Evolutionary conservation across 2,797 vertebrate species (phyloP).

Genomic region (Alcedo quadribrachys): DNA sequence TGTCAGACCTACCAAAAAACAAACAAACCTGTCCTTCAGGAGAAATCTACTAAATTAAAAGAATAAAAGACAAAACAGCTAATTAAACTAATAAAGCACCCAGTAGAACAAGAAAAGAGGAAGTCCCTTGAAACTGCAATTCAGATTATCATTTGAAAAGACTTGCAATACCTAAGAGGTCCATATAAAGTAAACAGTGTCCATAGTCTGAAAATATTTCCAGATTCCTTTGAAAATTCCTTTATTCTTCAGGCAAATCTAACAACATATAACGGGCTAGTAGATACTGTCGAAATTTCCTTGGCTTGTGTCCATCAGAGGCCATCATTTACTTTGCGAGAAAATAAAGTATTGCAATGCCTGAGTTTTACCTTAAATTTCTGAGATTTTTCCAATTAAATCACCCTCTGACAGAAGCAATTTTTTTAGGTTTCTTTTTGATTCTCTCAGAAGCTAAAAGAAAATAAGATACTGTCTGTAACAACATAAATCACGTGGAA

Average conservation of each 20-base stretch:
- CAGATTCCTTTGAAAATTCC: slow-evolving; percentile 30
- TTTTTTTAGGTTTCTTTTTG: slow-evolving; percentile 64
- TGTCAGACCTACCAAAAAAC: neutral
- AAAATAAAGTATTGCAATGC: slow-evolving; percentile 44
- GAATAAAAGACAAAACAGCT: neutral
- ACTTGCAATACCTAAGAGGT: neutral
- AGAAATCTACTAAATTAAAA: neutral
- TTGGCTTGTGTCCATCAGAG: slow-evolving; percentile 20
- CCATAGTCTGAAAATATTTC: slow-evolving; percentile 8
- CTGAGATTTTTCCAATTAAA: slow-evolving; percentile 70
- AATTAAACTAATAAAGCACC: slow-evolving; percentile 19
- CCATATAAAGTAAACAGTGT: neutral
- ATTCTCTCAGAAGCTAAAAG: slow-evolving; percentile 55
- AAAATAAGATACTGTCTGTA: slow-evolving; percentile 61
- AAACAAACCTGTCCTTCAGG: neutral
- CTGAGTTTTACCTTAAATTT: slow-evolving; percentile 62
- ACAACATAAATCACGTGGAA: slow-evolving; percentile 63
- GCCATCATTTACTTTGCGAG: slow-evolving; percentile 53
- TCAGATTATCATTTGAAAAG: slow-evolving; percentile 48
- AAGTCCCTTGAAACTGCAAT: neutral
- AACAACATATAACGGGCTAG: neutral
- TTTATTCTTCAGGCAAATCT: slow-evolving; percentile 23
- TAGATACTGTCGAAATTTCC: slow-evolving; percentile 19
- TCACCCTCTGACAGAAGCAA: slow-evolving; percentile 66
- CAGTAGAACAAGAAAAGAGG: neutral